phyloP scores from a whole-genome alignment of 2,113 vertebrate genomes.

The Nesoenas mayeri region DNA sequence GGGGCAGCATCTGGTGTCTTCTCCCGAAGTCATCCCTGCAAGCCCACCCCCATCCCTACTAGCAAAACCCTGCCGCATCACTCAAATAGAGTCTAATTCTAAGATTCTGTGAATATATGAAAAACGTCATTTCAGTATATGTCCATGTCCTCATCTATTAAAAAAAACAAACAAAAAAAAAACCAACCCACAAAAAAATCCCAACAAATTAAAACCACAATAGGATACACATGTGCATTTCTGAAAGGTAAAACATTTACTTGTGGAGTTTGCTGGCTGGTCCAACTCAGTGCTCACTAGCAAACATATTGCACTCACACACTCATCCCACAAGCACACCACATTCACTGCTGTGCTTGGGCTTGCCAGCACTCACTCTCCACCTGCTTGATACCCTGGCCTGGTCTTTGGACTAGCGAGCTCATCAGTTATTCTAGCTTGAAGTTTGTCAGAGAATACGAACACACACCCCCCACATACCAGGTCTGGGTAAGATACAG shows the following conservation, averaged over 20 bases:
- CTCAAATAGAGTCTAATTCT: not conserved
- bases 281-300: not conserved
- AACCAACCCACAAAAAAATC: not conserved
- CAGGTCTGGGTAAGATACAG: not conserved
- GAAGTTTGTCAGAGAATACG: not conserved
- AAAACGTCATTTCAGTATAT: not conserved
- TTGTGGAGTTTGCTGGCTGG: not conserved
- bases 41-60: accelerated
- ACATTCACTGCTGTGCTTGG: not conserved
- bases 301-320: not conserved
- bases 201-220: too few species aligned
- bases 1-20: not conserved
- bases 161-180: not conserved
- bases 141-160: not conserved
- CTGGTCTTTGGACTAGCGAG: accelerated
- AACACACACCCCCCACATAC: accelerated
- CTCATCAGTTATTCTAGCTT: accelerated
- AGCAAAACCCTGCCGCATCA: not conserved
- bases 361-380: not conserved
- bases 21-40: not conserved
- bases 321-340: not conserved
- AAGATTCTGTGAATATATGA: not conserved
- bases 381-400: not conserved
- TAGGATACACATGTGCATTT: not conserved
- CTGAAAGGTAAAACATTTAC: not conserved